Evolutionary conservation across 2,888 invertebrate genomes (phyloP).

Genomic region (Steinernema carpocapsae): DNA sequence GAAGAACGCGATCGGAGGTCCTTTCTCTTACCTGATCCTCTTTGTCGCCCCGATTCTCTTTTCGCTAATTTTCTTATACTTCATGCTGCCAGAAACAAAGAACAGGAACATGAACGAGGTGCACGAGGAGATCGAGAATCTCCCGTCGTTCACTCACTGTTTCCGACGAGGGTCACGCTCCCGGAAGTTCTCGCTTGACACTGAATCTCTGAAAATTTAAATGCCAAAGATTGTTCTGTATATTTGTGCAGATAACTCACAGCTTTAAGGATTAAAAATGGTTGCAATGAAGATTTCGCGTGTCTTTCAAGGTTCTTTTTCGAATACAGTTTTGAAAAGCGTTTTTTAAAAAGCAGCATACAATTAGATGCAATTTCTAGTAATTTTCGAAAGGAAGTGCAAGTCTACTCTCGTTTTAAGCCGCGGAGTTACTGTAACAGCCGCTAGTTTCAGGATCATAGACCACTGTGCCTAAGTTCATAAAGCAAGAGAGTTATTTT

Average conservation of each 20-base stretch:
- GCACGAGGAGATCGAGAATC: constrained; percentile 38
- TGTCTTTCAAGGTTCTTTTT: no score
- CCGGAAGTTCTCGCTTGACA: background rate
- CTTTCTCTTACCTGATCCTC: constrained; percentile 55
- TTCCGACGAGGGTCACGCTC: background rate
- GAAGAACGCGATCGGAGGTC: constrained; percentile 54
- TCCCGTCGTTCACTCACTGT: constrained; percentile 36
- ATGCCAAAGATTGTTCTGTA: background rate
- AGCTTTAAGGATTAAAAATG: no score
- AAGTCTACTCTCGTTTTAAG: no score
- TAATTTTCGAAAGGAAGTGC: no score
- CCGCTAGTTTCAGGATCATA: no score
- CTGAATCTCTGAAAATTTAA: constrained; percentile 3
- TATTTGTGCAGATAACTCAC: background rate
- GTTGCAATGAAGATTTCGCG: no score
- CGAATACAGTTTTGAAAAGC: no score
- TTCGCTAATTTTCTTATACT: constrained; percentile 57
- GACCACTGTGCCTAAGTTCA: no score
- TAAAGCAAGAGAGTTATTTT: no score
- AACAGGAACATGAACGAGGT: constrained; percentile 47
- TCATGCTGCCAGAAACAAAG: constrained; percentile 61
- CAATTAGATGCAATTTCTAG: no score
- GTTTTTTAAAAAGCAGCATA: no score
- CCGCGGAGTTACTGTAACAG: no score
- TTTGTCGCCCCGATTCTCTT: constrained; percentile 58